A percentile compares a stretch with the other conserved stretches of the same genome.
Conservation (phyloP, 2,113 vertebrate genomes). For the Ciconia stormi region DNA sequence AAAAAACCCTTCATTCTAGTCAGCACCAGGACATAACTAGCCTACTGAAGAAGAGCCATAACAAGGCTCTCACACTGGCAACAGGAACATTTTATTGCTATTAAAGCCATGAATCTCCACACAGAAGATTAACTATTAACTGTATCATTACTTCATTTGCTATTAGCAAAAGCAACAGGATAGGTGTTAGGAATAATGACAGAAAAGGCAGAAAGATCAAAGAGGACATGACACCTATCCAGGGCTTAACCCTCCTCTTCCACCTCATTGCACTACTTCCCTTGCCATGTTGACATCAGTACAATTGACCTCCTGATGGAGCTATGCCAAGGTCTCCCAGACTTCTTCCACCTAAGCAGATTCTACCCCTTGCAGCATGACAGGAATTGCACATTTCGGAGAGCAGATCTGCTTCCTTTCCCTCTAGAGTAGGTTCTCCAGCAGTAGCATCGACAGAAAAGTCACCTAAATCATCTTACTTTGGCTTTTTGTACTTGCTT, state of each 20-base stretch:
- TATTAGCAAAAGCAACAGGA: background rate
- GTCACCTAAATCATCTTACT: background rate
- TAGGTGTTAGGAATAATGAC: background rate
- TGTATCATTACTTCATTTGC: background rate
- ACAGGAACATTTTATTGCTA: background rate
- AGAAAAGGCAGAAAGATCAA: background rate
- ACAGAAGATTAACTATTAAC: background rate
- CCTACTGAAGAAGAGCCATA: background rate
- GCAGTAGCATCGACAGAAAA: background rate
- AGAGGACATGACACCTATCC: background rate
- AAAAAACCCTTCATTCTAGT: background rate
- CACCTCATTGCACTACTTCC: background rate
- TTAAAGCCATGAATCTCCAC: background rate
- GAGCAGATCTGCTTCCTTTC: background rate
- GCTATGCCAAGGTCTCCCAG: background rate
- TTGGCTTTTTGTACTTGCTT: background rate
- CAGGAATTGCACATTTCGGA: background rate
- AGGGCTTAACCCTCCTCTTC: background rate
- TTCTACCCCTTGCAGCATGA: background rate
- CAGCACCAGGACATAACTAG: background rate
- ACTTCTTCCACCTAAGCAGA: background rate
- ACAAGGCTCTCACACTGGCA: background rate
- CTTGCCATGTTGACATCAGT: background rate
- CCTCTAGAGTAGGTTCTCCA: background rate
- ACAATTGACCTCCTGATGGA: background rate